Evolutionary conservation across 2,797 vertebrate genomes (phyloP), one percentile per base, ranked within the genome.

Genomic region (Xiphophorus birchmanni): DNA sequence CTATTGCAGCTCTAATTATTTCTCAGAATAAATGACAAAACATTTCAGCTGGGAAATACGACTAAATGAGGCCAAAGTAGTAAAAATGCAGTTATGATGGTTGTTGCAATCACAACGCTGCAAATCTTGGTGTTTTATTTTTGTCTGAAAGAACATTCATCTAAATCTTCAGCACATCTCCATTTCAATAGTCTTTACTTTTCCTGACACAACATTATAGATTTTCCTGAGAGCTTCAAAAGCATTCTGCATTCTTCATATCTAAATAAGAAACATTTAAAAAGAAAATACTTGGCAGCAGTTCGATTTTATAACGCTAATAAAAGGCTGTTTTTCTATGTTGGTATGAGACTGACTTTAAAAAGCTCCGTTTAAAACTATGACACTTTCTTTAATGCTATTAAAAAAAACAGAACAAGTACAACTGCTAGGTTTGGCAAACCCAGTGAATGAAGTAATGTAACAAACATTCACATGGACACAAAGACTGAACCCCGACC

Each of bases 401-500:
- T 15, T 23, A 56, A 56, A 2, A 17, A 18, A 63, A 17, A 35
- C 7, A 65, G 4, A 35, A 6, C 2, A 67, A 37, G 32, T 40
- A 40, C 63, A 67, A 18, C 35, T 67, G 63, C 35, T 67, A 18
- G 60, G 29, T 18, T 35, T 63, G 60, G 32, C 18, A 37, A 40
- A 37, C 63, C 35, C 65, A 69, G 37, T 12, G 65, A 40, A 69
- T 23, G 65, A 40, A 69, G 65, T 42, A 42, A 69, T 78, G 74
- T 65, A 67, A 50, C 78, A 76, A 80, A 85, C 65, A 85, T 86
- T 86, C 85, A 86, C 75, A 82, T 42, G 37, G 48, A 82, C 72
- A 89, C 83, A 90, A 87, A 90, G 79, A 89, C 63, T 18, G 87
- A 81, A 86, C 87, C 86, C 84, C 81, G 82, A 89, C 83, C 89